Conservation (phyloP, 2,888 invertebrate genomes). For the Lucinisca nassula region DNA sequence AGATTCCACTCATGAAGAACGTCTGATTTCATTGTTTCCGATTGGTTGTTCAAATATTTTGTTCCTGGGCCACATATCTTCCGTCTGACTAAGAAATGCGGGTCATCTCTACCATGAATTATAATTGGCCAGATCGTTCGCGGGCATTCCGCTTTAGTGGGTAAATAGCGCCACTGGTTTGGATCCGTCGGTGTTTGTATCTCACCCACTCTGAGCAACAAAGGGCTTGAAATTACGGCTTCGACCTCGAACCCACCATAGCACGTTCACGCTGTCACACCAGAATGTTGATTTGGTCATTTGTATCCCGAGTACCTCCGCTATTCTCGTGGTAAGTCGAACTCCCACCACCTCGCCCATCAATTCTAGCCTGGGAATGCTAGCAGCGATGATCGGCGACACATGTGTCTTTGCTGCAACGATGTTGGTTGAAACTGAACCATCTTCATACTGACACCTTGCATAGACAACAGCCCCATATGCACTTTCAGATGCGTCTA, state of each 20-base stretch:
- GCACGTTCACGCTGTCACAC: slow-evolving; percentile 52
- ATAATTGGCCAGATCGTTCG: background rate
- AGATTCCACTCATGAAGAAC: background rate
- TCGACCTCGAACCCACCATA: slow-evolving; percentile 50
- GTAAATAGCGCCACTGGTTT: slow-evolving; percentile 49
- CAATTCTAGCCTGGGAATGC: no score
- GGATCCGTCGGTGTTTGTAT: slow-evolving; percentile 57
- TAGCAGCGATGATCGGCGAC: no score
- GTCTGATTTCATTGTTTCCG: background rate
- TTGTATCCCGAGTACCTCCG: background rate
- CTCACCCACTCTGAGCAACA: slow-evolving; percentile 66
- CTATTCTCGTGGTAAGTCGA: slow-evolving; percentile 4
- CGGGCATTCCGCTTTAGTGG: slow-evolving; percentile 8
- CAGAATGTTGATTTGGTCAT: slow-evolving; percentile 20
- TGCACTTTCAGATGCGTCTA: slow-evolving; percentile 49
- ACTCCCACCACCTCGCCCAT: no score
- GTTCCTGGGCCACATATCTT: slow-evolving; percentile 27
- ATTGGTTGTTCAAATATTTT: background rate
- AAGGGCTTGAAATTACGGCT: slow-evolving; percentile 64
- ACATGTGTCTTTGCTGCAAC: no score
- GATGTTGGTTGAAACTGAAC: no score
- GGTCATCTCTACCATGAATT: slow-evolving; percentile 50
- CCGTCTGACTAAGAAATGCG: slow-evolving; percentile 17
- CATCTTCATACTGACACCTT: no score
- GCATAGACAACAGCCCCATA: no score